phyloP scores from a whole-genome alignment of 2,113 vertebrate genomes.

The Ailuropoda melanoleuca region DNA sequence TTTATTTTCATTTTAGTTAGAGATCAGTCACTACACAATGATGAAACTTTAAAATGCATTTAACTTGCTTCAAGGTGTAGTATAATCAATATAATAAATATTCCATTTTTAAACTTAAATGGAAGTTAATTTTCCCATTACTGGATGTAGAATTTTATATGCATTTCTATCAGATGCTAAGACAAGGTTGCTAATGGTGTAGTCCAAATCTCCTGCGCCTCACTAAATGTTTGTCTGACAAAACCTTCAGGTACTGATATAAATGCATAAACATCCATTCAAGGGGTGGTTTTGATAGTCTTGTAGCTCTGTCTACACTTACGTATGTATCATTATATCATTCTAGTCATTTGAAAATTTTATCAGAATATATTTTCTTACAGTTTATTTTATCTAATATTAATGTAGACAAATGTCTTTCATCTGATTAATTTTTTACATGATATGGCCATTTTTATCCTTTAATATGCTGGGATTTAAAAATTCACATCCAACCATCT shows the following conservation, averaged over 20 bases:
- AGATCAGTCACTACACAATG: background rate
- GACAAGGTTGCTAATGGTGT: background rate
- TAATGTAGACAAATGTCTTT: background rate
- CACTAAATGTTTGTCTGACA: background rate
- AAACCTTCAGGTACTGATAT: background rate
- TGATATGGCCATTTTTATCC: background rate
- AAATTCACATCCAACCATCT: background rate
- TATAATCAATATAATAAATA: background rate
- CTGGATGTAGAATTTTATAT: background rate
- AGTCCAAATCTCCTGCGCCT: background rate
- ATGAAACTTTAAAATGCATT: conserved; percentile 10
- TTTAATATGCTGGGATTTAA: background rate
- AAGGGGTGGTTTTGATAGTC: background rate
- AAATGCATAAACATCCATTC: background rate
- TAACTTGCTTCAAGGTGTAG: background rate
- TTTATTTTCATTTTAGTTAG: background rate
- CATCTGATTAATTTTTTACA: background rate
- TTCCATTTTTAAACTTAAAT: background rate
- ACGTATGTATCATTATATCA: background rate
- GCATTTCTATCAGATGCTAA: background rate
- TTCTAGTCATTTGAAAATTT: background rate
- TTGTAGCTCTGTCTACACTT: background rate
- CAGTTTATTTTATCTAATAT: background rate
- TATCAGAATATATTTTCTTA: background rate
- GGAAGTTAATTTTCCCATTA: background rate